A percentile compares a stretch with the other conserved stretches of the same genome.
Evolutionary conservation across 2,797 vertebrate genomes (phyloP).

Genomic region (Cossypha niveicapilla): DNA sequence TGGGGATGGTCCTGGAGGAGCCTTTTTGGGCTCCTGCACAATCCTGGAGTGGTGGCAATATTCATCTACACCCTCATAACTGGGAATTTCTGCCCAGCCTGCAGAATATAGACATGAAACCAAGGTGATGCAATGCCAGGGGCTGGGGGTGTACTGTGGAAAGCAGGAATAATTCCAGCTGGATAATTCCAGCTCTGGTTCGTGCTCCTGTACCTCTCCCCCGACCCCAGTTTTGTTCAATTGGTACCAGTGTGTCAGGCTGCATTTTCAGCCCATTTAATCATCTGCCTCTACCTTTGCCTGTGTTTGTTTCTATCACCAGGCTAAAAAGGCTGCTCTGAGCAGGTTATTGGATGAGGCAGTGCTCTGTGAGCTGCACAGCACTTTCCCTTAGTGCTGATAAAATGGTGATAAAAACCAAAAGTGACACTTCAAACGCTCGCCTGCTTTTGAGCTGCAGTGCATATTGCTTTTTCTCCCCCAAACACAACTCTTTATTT

Average conservation of each 20-base stretch:
- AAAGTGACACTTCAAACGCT: slow-evolving; percentile 59
- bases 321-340: background rate
- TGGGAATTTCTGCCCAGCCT: background rate
- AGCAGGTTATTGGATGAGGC: slow-evolving; percentile 34
- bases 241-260: slow-evolving; percentile 24
- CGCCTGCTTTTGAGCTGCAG: background rate
- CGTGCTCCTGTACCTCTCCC: background rate
- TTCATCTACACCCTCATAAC: background rate
- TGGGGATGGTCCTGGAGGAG: background rate
- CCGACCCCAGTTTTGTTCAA: slow-evolving; percentile 22
- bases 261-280: slow-evolving; percentile 61
- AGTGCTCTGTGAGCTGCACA: slow-evolving; percentile 2
- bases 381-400: slow-evolving; percentile 42
- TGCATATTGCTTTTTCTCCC: slow-evolving; percentile 12
- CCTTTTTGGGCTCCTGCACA: background rate
- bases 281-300: slow-evolving; percentile 39
- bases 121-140: background rate
- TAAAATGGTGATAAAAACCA: slow-evolving; percentile 62
- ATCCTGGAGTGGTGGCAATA: background rate
- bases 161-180: background rate
- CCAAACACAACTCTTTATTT: background rate
- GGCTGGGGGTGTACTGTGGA: background rate
- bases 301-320: slow-evolving; percentile 48
- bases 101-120: background rate
- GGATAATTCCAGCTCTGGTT: background rate